phyloP scores from a whole-genome alignment of 2,888 invertebrate genomes.

The Ophion ventricosus region DNA sequence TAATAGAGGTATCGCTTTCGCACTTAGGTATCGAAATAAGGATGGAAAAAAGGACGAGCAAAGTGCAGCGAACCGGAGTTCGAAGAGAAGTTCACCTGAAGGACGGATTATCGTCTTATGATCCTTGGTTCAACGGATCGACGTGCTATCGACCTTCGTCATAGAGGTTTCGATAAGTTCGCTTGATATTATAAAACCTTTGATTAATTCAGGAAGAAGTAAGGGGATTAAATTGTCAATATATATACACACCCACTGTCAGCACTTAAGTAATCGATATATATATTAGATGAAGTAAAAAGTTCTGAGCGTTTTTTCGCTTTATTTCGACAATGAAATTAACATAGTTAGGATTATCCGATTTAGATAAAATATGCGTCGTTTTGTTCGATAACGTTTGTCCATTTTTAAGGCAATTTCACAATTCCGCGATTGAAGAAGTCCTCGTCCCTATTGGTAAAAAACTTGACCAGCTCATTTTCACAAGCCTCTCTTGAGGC shows the following conservation, averaged over 20 bases:
- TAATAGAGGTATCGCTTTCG: background rate
- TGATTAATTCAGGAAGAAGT: background rate
- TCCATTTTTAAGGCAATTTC: too few species aligned
- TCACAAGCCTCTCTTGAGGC: too few species aligned
- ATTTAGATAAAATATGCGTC: too few species aligned
- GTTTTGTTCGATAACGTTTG: too few species aligned
- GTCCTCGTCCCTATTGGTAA: too few species aligned
- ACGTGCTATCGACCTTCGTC: background rate
- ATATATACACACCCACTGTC: background rate
- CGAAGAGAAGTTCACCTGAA: constrained; percentile 13
- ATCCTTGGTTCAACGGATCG: background rate
- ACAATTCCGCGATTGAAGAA: too few species aligned
- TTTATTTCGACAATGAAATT: too few species aligned
- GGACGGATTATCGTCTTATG: constrained; percentile 35
- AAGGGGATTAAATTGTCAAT: background rate
- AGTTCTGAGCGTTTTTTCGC: too few species aligned
- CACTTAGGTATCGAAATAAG: background rate
- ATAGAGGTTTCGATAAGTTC: constrained; percentile 13
- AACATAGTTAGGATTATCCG: too few species aligned
- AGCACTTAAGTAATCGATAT: background rate
- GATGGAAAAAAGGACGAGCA: background rate
- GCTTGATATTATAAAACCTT: background rate
- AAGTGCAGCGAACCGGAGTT: background rate
- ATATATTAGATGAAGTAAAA: too few species aligned
- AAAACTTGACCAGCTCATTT: too few species aligned